Evolutionary conservation across 2,113 vertebrate species (phyloP).

Genomic region (Rostratula benghalensis): DNA sequence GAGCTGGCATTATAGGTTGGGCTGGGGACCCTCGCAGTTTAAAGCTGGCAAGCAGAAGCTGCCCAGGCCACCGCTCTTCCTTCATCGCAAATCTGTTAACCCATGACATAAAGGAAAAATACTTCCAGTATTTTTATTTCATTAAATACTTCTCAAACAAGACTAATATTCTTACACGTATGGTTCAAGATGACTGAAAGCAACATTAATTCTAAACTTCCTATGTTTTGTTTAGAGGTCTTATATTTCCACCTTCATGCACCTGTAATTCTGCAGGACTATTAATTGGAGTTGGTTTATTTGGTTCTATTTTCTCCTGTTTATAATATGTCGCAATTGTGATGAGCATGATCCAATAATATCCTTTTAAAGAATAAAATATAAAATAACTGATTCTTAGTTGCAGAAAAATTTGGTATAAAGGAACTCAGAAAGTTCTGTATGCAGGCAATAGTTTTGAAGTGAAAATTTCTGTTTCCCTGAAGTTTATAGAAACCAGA

Average conservation of each 20-base stretch:
- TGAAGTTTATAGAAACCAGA: neutral
- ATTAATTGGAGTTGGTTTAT: neutral
- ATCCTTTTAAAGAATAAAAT: neutral
- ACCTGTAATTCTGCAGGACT: neutral
- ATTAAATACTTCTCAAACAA: neutral
- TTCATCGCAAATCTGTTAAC: neutral
- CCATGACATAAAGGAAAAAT: neutral
- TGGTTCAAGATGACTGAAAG: neutral
- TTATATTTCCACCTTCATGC: neutral
- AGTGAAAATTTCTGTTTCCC: neutral
- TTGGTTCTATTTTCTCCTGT: neutral
- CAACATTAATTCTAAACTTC: neutral
- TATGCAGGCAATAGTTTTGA: neutral
- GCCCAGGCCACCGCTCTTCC: neutral
- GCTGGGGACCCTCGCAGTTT: neutral
- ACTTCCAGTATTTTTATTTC: neutral
- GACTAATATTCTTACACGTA: neutral
- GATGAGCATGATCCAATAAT: neutral
- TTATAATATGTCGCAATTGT: neutral
- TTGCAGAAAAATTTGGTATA: neutral
- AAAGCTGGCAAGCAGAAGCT: neutral
- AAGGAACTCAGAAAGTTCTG: neutral
- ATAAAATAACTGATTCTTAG: neutral
- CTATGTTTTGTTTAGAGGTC: neutral
- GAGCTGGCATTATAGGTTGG: neutral